These are phyloP conservation scores for Hydrozoanthus gracilis DNA, from an alignment of 92 coral and sea anemone genomes.

Conservation along the genomic window DNA sequence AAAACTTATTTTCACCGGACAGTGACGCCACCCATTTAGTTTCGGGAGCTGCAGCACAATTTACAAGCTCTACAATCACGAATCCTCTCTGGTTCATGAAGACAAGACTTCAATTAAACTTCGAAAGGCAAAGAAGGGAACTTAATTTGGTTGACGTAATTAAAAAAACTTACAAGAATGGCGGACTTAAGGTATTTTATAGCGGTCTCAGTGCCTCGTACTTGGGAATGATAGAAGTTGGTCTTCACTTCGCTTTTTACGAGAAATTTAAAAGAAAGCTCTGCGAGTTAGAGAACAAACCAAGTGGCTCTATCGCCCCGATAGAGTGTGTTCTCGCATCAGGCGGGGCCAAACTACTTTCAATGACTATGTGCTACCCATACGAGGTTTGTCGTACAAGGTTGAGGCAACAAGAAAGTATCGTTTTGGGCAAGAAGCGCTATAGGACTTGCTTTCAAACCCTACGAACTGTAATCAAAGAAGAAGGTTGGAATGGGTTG, in stretches of 20 bases:
- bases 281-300: slow-evolving; percentile 28
- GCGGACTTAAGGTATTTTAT: slow-evolving; percentile 50
- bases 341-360: slow-evolving; percentile 38
- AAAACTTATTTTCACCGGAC: slow-evolving; percentile 8
- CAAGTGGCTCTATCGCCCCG: slow-evolving; percentile 11
- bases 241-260: slow-evolving; percentile 47
- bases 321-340: slow-evolving; percentile 17
- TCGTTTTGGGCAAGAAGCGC: slow-evolving; percentile 49
- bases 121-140: slow-evolving; percentile 18
- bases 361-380: slow-evolving; percentile 58
- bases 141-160: slow-evolving; percentile 14
- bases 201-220: slow-evolving; percentile 57
- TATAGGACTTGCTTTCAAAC: slow-evolving; percentile 52
- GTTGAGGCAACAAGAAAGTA: slow-evolving; percentile 57
- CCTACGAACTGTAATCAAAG: slow-evolving; percentile 31
- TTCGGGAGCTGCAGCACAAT: slow-evolving; percentile 52
- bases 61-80: slow-evolving; percentile 51
- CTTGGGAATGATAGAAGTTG: slow-evolving; percentile 55
- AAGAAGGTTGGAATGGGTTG: slow-evolving; percentile 62
- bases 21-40: slow-evolving; percentile 31
- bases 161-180: slow-evolving; percentile 30
- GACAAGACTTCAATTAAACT: slow-evolving; percentile 58
- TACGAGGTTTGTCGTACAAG: slow-evolving; percentile 60
- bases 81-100: slow-evolving; percentile 65
- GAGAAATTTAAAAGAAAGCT: slow-evolving; percentile 49